Evolutionary conservation across 1,140 invertebrate genomes (phyloP).

Genomic region (roundworm (Caenorhabditis elegans)): WBcel235 BX284602.5:4956501-4957000

Average conservation of each 20-base stretch:
- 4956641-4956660: not conserved
- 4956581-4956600: not conserved
- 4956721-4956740: not conserved
- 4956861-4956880: not conserved
- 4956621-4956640: not conserved
- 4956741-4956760: not conserved
- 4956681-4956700: not conserved
- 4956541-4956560: not conserved
- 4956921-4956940: not conserved
- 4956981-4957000: not conserved
- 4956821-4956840: not conserved
- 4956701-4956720: not conserved
- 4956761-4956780: not conserved
- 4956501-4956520: not conserved
- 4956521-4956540: constrained; percentile 1
- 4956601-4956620: not conserved
- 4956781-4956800: not conserved
- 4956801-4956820: constrained; percentile 10
- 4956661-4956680: not conserved
- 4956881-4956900: not conserved
- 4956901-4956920: not conserved
- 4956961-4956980: not conserved
- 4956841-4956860: not conserved
- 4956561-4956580: not conserved
- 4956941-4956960: not conserved